Evolutionary conservation across 2,888 invertebrate genomes (phyloP).

Genomic region (Eueremaeus valkanovi): DNA sequence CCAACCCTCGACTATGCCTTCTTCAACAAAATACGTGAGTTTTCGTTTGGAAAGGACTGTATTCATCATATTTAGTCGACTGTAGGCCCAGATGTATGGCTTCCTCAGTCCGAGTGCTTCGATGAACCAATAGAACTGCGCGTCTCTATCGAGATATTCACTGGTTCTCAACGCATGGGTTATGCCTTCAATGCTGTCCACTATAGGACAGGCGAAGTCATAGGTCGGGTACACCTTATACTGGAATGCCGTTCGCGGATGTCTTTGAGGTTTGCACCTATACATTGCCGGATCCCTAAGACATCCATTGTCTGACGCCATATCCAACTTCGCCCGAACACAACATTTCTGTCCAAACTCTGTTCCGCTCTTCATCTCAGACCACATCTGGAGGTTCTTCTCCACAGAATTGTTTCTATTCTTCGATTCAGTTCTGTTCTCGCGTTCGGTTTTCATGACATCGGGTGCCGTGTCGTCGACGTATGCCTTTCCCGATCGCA

Average conservation of each 20-base stretch:
- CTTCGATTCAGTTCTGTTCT: slow-evolving; percentile 75
- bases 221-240: slow-evolving; percentile 99
- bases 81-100: slow-evolving; percentile 94
- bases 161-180: slow-evolving; percentile 96
- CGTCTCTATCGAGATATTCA: slow-evolving; percentile 97
- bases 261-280: slow-evolving; percentile 90
- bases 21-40: slow-evolving; percentile 94
- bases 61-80: slow-evolving; percentile 93
- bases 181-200: slow-evolving; percentile 93
- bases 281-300: slow-evolving; percentile 98
- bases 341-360: slow-evolving; percentile 78
- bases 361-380: slow-evolving; percentile 86
- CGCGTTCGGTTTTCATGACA: slow-evolving; percentile 89
- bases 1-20: slow-evolving; percentile 60
- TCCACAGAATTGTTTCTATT: slow-evolving; percentile 76
- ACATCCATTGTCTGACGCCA: slow-evolving; percentile 92
- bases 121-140: slow-evolving; percentile 91
- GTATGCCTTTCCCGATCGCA: slow-evolving; percentile 85
- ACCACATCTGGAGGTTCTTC: slow-evolving; percentile 83
- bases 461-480: slow-evolving; percentile 94
- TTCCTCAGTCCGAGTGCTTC: slow-evolving; percentile 78
- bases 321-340: slow-evolving; percentile 95
- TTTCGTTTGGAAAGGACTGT: slow-evolving; percentile 97
- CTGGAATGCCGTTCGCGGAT: slow-evolving; percentile 85
- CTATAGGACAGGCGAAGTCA: slow-evolving; percentile 99